Base-by-base conservation (phyloP, 2,888 invertebrate species). In the Drosophila incognita region DNA sequence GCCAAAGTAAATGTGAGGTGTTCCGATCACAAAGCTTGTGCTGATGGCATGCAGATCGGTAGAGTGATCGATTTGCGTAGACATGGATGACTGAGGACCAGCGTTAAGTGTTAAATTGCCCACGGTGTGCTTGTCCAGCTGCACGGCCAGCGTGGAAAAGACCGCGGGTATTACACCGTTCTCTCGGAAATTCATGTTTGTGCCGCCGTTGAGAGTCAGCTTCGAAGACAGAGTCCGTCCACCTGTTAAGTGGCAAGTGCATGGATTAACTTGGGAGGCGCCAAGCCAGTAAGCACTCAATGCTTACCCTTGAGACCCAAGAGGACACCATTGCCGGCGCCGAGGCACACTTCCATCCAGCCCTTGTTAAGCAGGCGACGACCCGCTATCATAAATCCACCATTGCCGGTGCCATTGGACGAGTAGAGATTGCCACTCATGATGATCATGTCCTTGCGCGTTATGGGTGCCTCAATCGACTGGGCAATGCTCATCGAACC, bases 401-500 rank as follows among this genome's bases (percentile, higher is more conserved):
- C 91, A 68, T 78, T 91, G 86, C 97, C 98, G 74, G 96, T 97
- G 24, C 99, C 98, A 94, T 99, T 99, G 82, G 97, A 96, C 2
- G 97, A 97, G 64, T 95, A 96, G 63, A 98, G 94, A 85, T 96
- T 96, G 10, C 98, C 98, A 13, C 97, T 96, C 86, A 99, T 94
- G 0, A 96, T 96, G 79, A 97, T 95, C 1, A 98, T 98, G 88
- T 99, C 97, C 83, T 96, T 95, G 60, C 96, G 93, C 0, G 98
- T 98, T 31, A 99, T 94, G 0, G 99, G 99, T 53, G 98, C 97
- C 92, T 99, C 98, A 54, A 99, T 97, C 0, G 98, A 98, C 92
- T 99, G 98, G 27, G 96, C 95, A 90, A 99, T 96, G 53, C 96
- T 96, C 97, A 99, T 98, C 13, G 97, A 97, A n/a, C 97, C 97